phyloP scores from a whole-genome alignment of 1,140 invertebrate genomes.

The Globodera ellingtonae region DNA sequence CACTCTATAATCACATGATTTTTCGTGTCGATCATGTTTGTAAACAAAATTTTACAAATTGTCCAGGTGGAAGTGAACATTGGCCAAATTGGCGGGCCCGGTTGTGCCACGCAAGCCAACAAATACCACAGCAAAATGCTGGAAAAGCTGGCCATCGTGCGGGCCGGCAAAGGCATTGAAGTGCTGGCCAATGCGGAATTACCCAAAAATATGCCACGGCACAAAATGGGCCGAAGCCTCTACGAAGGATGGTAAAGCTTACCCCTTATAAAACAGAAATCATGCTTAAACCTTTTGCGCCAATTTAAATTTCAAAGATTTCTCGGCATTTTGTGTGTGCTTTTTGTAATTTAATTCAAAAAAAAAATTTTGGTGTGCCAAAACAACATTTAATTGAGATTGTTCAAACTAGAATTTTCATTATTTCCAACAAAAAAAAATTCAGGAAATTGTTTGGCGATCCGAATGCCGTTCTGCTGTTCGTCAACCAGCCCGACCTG shows the following conservation, averaged over 20 bases:
- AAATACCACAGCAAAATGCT: slow-evolving; percentile 37
- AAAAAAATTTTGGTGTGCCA: not conserved
- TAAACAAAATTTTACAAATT: too few species aligned
- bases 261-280: too few species aligned
- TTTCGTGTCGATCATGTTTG: too few species aligned
- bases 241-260: slow-evolving; percentile 50
- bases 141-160: slow-evolving; percentile 31
- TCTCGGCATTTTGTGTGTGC: too few species aligned
- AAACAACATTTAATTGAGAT: not conserved
- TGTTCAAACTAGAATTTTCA: not conserved
- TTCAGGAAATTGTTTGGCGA: slow-evolving; percentile 37
- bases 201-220: slow-evolving; percentile 54
- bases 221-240: slow-evolving; percentile 45
- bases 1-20: too few species aligned
- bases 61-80: slow-evolving; percentile 89
- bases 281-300: too few species aligned
- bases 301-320: too few species aligned
- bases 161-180: slow-evolving; percentile 5
- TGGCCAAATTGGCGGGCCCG: slow-evolving; percentile 87
- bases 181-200: not conserved
- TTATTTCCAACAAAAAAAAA: too few species aligned
- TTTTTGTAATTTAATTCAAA: too few species aligned
- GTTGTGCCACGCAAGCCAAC: slow-evolving; percentile 75
- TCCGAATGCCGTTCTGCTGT: slow-evolving; percentile 76
- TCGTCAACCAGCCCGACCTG: slow-evolving; percentile 69